Evolutionary conservation across 2,113 vertebrate species (phyloP).

Genomic region (Zosterops hypoxanthus): DNA sequence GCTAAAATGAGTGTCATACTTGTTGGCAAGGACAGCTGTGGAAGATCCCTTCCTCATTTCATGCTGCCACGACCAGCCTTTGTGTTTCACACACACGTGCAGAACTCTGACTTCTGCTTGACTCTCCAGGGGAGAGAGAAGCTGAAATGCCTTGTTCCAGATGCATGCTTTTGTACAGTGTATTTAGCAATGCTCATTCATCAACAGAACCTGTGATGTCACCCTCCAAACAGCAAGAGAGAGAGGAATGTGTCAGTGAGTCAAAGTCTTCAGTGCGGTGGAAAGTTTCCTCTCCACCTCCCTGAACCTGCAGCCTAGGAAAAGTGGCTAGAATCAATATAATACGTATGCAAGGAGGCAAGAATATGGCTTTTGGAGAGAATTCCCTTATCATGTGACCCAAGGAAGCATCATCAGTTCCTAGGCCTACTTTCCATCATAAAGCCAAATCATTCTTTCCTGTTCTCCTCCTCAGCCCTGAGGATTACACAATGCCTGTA

Average conservation of each 20-base stretch:
- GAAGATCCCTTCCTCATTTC: not conserved
- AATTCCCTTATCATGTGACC: not conserved
- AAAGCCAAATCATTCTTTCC: not conserved
- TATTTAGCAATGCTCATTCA: not conserved
- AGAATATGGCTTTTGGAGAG: not conserved
- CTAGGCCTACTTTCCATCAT: not conserved
- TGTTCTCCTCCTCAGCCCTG: not conserved
- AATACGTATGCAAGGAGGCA: not conserved
- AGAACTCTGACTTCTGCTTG: not conserved
- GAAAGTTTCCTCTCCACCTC: not conserved
- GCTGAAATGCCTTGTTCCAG: not conserved
- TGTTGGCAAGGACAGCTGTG: not conserved
- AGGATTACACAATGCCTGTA: not conserved
- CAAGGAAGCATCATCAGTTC: not conserved
- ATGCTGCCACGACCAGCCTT: rapidly evolving
- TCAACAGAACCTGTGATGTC: not conserved
- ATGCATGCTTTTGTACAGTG: not conserved
- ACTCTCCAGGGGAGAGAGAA: not conserved
- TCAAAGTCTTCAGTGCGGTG: not conserved
- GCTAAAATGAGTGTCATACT: not conserved
- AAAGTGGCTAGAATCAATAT: not conserved
- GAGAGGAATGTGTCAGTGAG: not conserved
- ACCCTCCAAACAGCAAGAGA: not conserved
- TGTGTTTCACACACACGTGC: not conserved
- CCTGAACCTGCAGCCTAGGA: not conserved